Base-by-base conservation (phyloP, 2,113 vertebrate genomes). In the Neotragus pygmaeus region DNA sequence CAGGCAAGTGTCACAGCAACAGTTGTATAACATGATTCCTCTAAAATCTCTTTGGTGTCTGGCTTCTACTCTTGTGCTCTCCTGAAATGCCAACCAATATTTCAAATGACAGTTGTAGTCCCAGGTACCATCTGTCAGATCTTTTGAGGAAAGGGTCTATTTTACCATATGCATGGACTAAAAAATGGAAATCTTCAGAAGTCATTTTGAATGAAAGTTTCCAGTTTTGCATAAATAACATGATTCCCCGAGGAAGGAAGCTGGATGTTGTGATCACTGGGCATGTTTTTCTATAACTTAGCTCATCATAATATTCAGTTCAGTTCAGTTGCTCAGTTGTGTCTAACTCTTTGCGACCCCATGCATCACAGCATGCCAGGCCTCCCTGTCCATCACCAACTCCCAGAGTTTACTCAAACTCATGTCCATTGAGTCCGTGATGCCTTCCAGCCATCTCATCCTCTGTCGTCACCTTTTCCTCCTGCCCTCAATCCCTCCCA, bases 321-420 rank as follows among this genome's bases (percentile, higher is more conserved):
- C 27, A 62, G 62, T 33, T 64, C 6, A 64, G 30, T 30, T 2
- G 2, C 60, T 62, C 30, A 62, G 60, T 64, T 3, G 0, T 64
- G 62, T 33, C 30, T 0, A 0, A 8, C 30, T 33, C 30, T 64
- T 33, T 33, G 15, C 0, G 0, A 33, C 30, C 30, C 62, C 30
- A 33, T 16, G 30, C 4, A 33, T 17, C 3, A 0, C 14, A 33
- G 15, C 62, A 17, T 0, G 7, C 62, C 62, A 33, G 62, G 60
- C 60, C 28, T 62, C 12, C 60, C 60, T 62, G 60, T 62, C 28
- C 60, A 62, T 30, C 60, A 30, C 60, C 28, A 62, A 62, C 60
- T 62, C 60, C 58, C 13, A 7, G 13, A 62, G 60, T 30, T 62
- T 14, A 62, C 28, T 62, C 60, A 30, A 62, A 62, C 60, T 30